Conservation (phyloP, 1,140 invertebrate species). For the Drosophila nigromelanica region DNA sequence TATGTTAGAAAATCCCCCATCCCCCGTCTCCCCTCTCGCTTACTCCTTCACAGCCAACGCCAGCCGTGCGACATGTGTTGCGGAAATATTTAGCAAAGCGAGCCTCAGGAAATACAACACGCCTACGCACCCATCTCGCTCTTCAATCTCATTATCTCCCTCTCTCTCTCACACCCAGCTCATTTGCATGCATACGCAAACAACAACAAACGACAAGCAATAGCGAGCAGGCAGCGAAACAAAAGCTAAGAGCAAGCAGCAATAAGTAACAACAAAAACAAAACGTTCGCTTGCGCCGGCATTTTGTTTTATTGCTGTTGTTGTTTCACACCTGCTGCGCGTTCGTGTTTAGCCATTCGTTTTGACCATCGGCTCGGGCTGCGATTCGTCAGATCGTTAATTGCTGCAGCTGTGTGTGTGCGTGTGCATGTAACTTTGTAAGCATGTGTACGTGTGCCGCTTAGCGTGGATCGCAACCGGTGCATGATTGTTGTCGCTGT, state of each 20-base stretch:
- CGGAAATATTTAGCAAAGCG: constrained; percentile 76
- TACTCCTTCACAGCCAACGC: constrained; percentile 6
- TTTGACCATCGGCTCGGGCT: constrained; percentile 65
- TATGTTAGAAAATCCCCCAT: constrained; percentile 37
- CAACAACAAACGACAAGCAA: constrained; percentile 2
- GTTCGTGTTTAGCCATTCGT: constrained; percentile 31
- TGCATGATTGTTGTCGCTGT: constrained; percentile 22
- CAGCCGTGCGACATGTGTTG: constrained; percentile 75
- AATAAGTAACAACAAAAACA: constrained; percentile 8
- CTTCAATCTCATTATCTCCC: background rate
- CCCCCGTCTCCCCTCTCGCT: background rate
- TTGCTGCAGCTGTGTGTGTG: constrained; percentile 10
- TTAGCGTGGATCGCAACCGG: constrained; percentile 42
- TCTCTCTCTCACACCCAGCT: background rate
- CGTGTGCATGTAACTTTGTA: constrained; percentile 4
- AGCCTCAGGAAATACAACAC: constrained; percentile 45
- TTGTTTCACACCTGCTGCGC: constrained; percentile 50
- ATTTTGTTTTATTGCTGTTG: constrained; percentile 63
- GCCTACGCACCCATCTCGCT: constrained; percentile 17
- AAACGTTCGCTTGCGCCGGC: constrained; percentile 28
- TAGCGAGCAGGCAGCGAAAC: too few species aligned
- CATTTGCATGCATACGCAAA: constrained; percentile 35
- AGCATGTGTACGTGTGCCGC: constrained; percentile 10
- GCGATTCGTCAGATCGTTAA: constrained; percentile 64
- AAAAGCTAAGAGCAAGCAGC: background rate